Conservation (phyloP, 2,888 invertebrate genomes). For the Andrena dorsata region DNA sequence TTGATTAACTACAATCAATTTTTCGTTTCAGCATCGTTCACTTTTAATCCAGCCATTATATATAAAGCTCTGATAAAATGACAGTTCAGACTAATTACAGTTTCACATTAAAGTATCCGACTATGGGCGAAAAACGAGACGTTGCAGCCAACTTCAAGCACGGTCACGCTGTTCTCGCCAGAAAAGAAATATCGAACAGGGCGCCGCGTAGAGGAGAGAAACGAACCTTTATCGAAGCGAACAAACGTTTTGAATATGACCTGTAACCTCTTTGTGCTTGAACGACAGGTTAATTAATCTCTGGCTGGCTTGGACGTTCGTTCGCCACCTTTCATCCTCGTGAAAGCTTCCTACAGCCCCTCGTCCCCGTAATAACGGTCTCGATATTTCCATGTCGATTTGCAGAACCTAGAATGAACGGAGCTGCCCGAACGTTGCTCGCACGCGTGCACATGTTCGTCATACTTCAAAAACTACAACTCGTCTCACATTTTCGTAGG, state of each 20-base stretch:
- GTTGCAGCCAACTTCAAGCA: conserved; percentile 8
- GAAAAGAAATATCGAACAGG: conserved; percentile 33
- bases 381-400: conserved; percentile 41
- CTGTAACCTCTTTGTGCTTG: conserved; percentile 63
- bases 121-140: neutral
- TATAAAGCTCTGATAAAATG: conserved; percentile 6
- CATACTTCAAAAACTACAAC: neutral
- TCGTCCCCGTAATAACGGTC: conserved; percentile 44
- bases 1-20: neutral
- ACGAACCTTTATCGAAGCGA: conserved; percentile 48
- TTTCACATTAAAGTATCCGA: conserved; percentile 13
- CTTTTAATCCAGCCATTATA: neutral
- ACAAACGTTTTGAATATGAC: conserved; percentile 58
- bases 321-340: conserved; percentile 54
- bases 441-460: neutral
- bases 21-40: neutral
- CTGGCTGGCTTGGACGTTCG: conserved; percentile 51
- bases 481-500: too few relatives aligned
- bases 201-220: conserved; percentile 9
- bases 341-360: conserved; percentile 41
- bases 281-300: conserved; percentile 74
- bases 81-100: conserved; percentile 2
- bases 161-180: neutral
- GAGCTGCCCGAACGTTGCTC: conserved; percentile 1
- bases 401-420: conserved; percentile 22